Base-by-base conservation (phyloP, 37 sponge, comb jelly and placozoan species). In the Corticium candelabrum region DNA sequence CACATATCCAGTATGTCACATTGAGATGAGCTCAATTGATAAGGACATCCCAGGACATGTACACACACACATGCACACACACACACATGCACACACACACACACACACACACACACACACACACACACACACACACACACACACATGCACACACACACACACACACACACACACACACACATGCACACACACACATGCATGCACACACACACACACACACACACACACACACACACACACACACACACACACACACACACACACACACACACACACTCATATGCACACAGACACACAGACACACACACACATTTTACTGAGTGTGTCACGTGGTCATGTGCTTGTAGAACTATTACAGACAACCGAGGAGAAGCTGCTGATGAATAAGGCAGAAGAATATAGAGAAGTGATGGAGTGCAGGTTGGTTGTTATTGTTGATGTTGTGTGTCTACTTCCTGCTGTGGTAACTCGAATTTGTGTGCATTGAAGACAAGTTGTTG, bases 331-430 rank as follows among this genome's bases (percentile, higher is more conserved):
- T 68, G 35, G 27, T 2, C 34, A 32, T 67, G 69, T 38, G 35
- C 5, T 3, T 35, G 21, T 35, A 40, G 68, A 85, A 71, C 34
- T 40, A 75, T 35, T 87, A 3, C 15, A 39, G 36, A 71, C 69
- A 35, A 62, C 82, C 21, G 78, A 83, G 3, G 76, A 77, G 35
- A 76, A 37, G 50, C 86, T 94, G 38, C 70, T 83, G 33, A 91
- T 94, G 96, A 91, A 94, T 76, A 83, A 88, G 33, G 87, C 82
- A 11, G 84, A 85, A 34, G 81, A 77, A 40, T 91, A 81, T 85
- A 85, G 88, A 67, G 37, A 21, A 30, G 83, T 70, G 33, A 90
- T 89, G 73, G 91, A 90, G 72, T 82, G 88, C 67, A 83, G 93
- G 92, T 88, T 43, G 7, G 68, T 34, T 35, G 30, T n/a, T n/a